Percentiles rank a stretch among this genome's conserved stretches.
Evolutionary conservation across 2,888 invertebrate genomes (phyloP).

Genomic region (Carcina quercana): DNA sequence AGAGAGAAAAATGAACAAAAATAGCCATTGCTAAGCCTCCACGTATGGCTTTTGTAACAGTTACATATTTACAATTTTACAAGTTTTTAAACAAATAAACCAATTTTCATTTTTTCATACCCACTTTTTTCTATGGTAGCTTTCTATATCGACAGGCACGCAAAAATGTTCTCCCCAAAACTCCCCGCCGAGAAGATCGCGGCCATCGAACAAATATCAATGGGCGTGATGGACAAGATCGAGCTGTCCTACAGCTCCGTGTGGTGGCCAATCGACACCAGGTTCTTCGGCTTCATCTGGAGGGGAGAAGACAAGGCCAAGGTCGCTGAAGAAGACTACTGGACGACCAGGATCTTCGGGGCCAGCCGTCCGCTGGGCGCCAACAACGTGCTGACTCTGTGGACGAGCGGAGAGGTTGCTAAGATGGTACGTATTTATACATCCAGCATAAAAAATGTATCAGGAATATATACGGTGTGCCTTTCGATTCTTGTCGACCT

Average conservation of each 20-base stretch:
- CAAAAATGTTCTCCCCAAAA: conserved; percentile 67
- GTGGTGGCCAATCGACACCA: conserved; percentile 73
- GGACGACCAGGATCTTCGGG: conserved; percentile 22
- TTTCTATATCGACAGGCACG: conserved; percentile 7
- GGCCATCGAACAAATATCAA: conserved; percentile 73
- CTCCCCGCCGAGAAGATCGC: conserved; percentile 49
- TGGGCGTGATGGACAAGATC: conserved; percentile 80
- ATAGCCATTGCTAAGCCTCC: background rate
- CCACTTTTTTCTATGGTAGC: too few relatives aligned
- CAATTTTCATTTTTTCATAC: too few relatives aligned
- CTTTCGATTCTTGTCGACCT: too few relatives aligned
- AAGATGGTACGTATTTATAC: conserved; percentile 22
- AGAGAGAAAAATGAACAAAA: background rate
- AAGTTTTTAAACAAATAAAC: background rate
- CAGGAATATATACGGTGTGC: too few relatives aligned
- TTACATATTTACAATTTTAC: background rate
- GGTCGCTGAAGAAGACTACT: conserved; percentile 14
- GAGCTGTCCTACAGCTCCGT: conserved; percentile 74
- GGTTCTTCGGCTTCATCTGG: conserved; percentile 17
- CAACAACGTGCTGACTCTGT: conserved; percentile 20
- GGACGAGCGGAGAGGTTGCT: conserved; percentile 22
- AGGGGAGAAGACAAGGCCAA: conserved; percentile 17
- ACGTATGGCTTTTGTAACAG: too few relatives aligned
- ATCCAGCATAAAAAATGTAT: background rate
- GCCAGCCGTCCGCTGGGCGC: conserved; percentile 19